Evolutionary conservation across 2,888 invertebrate genomes (phyloP).

Genomic region (Girardia tigrina): DNA sequence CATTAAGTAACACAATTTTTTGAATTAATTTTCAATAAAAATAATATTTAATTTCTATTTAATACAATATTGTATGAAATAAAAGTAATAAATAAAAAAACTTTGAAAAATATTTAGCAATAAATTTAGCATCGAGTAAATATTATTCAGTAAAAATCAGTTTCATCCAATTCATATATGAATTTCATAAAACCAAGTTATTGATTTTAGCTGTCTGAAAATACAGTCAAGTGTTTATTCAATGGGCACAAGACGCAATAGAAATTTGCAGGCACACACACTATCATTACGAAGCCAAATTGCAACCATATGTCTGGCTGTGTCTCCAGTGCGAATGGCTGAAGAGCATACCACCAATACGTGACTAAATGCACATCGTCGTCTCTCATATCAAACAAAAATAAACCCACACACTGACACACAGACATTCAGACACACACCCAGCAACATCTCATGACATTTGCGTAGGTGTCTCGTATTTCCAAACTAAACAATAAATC

Average conservation of each 20-base stretch:
- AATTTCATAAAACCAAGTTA: not conserved
- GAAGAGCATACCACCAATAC: not conserved
- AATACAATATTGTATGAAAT: no score
- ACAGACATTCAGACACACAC: not conserved
- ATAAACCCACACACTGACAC: not conserved
- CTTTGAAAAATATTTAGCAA: no score
- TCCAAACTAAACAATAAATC: not conserved
- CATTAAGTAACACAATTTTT: no score
- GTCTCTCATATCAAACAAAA: not conserved
- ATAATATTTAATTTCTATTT: no score
- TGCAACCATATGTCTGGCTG: slow-evolving; percentile 14
- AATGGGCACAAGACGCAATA: slow-evolving; percentile 16
- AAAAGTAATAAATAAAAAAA: no score
- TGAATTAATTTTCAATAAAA: no score
- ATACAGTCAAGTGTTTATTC: slow-evolving; percentile 23
- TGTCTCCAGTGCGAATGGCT: not conserved
- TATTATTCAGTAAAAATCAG: no score
- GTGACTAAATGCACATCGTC: slow-evolving; percentile 16
- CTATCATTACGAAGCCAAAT: not conserved
- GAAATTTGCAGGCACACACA: slow-evolving; percentile 20
- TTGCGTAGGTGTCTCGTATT: slow-evolving; percentile 1
- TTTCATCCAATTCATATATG: not conserved
- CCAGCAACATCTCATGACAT: slow-evolving; percentile 15
- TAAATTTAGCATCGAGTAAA: no score
- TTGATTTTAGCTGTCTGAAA: slow-evolving; percentile 23